phyloP scores from a whole-genome alignment of 2,888 invertebrate genomes.

The Conomelus anceps region DNA sequence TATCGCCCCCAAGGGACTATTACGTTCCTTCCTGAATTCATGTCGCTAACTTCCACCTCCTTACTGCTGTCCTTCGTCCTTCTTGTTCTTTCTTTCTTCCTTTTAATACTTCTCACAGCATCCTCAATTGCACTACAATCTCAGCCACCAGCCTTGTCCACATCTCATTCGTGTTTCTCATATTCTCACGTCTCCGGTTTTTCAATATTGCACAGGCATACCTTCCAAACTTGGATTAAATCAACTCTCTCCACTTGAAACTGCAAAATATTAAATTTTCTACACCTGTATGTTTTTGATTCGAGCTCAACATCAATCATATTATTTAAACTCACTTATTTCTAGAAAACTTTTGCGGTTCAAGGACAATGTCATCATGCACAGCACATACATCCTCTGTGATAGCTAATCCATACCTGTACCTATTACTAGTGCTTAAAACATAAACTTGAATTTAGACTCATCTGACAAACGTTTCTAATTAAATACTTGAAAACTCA shows the following conservation, averaged over 20 bases:
- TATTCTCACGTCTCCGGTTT: background rate
- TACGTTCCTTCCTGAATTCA: background rate
- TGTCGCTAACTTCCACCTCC: background rate
- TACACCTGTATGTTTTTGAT: background rate
- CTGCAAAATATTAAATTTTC: background rate
- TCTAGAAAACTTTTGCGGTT: background rate
- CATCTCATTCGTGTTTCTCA: background rate
- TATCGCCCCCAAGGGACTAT: background rate
- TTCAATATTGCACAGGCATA: background rate
- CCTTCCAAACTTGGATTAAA: background rate
- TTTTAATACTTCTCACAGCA: background rate
- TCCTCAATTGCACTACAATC: background rate
- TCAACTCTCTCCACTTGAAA: background rate
- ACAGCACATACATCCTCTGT: too few species aligned
- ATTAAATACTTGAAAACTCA: too few species aligned
- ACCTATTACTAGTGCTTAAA: too few species aligned
- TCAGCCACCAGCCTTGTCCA: background rate
- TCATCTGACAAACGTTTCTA: too few species aligned
- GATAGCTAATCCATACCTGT: too few species aligned
- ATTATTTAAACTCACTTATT: background rate
- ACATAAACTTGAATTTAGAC: too few species aligned
- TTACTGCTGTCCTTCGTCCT: background rate
- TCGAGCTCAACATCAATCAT: background rate
- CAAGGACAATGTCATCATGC: too few species aligned
- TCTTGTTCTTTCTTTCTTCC: background rate